Base-by-base conservation (phyloP, 2,888 invertebrate genomes). In the Gryllus longicercus region DNA sequence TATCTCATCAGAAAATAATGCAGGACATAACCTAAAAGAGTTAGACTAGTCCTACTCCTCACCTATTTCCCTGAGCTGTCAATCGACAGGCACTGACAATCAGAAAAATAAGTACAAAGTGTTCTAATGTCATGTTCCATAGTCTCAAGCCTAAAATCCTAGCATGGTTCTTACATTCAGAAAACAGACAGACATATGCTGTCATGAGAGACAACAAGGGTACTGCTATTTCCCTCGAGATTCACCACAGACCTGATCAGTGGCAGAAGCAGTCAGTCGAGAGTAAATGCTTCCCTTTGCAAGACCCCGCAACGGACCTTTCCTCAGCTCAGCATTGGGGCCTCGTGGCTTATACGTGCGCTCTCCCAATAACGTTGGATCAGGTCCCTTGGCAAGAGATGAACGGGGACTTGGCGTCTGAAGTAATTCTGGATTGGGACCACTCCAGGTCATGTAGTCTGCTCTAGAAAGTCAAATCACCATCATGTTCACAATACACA, bases 391-490 rank as follows among this genome's bases (percentile, higher is more conserved):
- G 0, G 90, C 88, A 2, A 89, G 76, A 51, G 86, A 86, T 81
- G 81, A 82, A 82, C 88, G 86, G n/a, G 88, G 86, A 0, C 91
- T 91, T 25, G 25, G 38, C 63, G 63, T 80, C 50, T 87, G 86
- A 11, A 90, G 87, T 21, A 92, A 87, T 78, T 89, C 90, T 0
- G 92, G 91, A 86, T 95, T 93, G 0, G 95, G 93, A 0, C 95
- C 95, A 83, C 93, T 93, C 95, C 95, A 95, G 8, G 94, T 92
- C 78, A 95, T 90, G 85, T 96, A 96, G 85, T 95, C 95, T 82
- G 92, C 92, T 81, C 95, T 95, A 85, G 79, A 87, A 81, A 82
- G 81, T 80, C 38, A 38, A 38, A 38, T 1, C 38, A 38, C 38
- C 38, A 38, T 38, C 8, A 38, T 4, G 38, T 38, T 38, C 5